Evolutionary conservation across 2,797 vertebrate species (phyloP).

Genomic region (Myripristis jacobus): DNA sequence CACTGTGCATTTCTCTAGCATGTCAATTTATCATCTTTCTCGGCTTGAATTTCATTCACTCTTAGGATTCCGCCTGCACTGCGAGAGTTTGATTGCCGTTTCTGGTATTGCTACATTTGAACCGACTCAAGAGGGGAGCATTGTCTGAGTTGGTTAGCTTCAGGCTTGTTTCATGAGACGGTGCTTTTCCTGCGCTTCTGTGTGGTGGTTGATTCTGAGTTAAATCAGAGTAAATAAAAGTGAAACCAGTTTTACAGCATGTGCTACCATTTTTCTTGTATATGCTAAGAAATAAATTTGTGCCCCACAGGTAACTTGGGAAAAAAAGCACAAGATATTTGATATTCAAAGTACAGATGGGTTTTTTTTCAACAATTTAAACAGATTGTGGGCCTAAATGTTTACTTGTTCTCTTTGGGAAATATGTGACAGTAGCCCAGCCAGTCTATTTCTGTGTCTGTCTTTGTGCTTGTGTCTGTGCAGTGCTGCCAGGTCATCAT

Average conservation of each 20-base stretch:
- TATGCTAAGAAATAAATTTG: constrained; percentile 36
- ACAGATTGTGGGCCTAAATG: constrained; percentile 22
- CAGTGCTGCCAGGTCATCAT: constrained; percentile 55
- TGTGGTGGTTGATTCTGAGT: constrained; percentile 21
- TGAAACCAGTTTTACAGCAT: constrained; percentile 25
- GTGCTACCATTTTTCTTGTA: constrained; percentile 35
- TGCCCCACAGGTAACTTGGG: constrained; percentile 34
- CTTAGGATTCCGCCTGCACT: constrained; percentile 39
- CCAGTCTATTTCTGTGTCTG: neutral
- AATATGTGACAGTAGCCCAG: constrained; percentile 26
- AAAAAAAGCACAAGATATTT: constrained; percentile 36
- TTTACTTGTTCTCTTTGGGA: constrained; percentile 30
- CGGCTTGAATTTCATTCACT: constrained; percentile 29
- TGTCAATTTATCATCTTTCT: constrained; percentile 2
- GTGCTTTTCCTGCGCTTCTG: constrained; percentile 17
- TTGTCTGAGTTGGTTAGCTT: constrained; percentile 47
- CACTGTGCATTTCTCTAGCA: constrained; percentile 18
- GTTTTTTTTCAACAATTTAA: constrained; percentile 29
- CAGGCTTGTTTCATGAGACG: constrained; percentile 41
- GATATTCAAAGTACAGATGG: constrained; percentile 15
- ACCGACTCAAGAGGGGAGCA: constrained; percentile 21
- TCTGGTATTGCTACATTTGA: constrained; percentile 48
- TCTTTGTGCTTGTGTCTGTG: constrained; percentile 36
- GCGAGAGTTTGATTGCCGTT: constrained; percentile 36
- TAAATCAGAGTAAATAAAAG: constrained; percentile 45